Base-by-base conservation (phyloP, 2,888 invertebrate species). In the Conistra vaccinii region DNA sequence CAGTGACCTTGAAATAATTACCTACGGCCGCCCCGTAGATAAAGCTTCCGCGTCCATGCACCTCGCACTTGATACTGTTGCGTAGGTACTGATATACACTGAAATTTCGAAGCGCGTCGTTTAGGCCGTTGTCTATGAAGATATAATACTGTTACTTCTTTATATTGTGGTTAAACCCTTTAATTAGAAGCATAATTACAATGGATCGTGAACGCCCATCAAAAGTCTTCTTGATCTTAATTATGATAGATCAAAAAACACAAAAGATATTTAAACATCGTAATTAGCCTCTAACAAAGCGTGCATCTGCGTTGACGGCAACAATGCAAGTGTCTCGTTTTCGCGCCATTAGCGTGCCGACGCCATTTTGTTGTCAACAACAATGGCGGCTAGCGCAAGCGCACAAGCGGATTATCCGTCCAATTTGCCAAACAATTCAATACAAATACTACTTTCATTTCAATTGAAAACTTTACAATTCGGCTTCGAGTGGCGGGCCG, bases 401-500 rank as follows among this genome's bases (percentile, higher is more conserved):
- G 89, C 88, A 88, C 89, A 91, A 88, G 86, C 92, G 87, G 93
- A 93, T 94, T 92, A 94, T 90, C 90, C 94, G 87, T 89, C 90
- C 92, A 93, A 94, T 94, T 94, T 93, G 89, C 89, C 90, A 90
- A 90, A 89, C 91, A 91, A 91, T 92, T 91, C 91, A 89, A 91
- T 90, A 88, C 89, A 87, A 89, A 85, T 88, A 87, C 79, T 80
- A 87, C 80, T 85, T 80, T 69, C 78, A 75, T 87, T 87, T 88
- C 85, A 86, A 81, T 83, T 89, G 84, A 89, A 91, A 91, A 90
- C 93, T 89, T 88, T 91, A 88, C 85, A 91, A 93, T 90, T 91
- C 93, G 92, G 94, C 91, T 86, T 89, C 86, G 88, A 93, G 90
- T 91, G 92, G 86, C 90, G 90, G 91, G 85, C 65, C 86, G 89